Conservation (phyloP, 2,888 invertebrate species). For the Ligdia adustata region DNA sequence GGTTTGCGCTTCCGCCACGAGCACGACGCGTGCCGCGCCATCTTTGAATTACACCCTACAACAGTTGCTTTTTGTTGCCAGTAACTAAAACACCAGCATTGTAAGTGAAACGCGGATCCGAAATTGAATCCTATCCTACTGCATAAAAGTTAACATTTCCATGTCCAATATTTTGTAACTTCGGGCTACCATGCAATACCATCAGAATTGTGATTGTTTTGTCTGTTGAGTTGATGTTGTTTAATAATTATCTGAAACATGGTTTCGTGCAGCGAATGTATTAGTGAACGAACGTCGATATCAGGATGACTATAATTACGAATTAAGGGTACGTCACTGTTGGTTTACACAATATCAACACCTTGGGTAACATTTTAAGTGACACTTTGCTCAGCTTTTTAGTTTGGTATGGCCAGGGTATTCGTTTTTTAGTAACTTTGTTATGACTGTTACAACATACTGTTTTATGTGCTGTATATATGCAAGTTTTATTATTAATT, state of each 20-base stretch:
- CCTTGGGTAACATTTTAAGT: no score
- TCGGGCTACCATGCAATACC: slow-evolving; percentile 21
- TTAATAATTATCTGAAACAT: slow-evolving; percentile 76
- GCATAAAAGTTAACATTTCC: slow-evolving; percentile 27
- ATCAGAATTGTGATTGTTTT: slow-evolving; percentile 65
- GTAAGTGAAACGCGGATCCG: slow-evolving; percentile 17
- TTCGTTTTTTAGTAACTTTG: no score
- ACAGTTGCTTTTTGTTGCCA: slow-evolving; percentile 63
- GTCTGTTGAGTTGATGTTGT: slow-evolving; percentile 73
- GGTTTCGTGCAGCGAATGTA: slow-evolving; percentile 62
- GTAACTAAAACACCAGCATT: slow-evolving; percentile 48
- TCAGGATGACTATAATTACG: slow-evolving; percentile 61
- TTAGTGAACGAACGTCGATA: slow-evolving; percentile 57
- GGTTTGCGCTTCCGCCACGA: slow-evolving; percentile 72
- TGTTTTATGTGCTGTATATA: no score
- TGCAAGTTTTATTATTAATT: no score
- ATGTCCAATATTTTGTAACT: background rate
- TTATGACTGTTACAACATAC: no score
- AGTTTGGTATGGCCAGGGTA: no score
- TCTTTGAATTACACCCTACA: slow-evolving; percentile 76
- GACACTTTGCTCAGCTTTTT: no score
- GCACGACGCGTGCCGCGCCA: slow-evolving; percentile 77
- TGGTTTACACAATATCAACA: background rate
- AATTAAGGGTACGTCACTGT: slow-evolving; percentile 45
- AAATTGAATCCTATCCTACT: slow-evolving; percentile 31